Evolutionary conservation across 2,888 invertebrate genomes (phyloP).

Genomic region (Leucophora obtusa): DNA sequence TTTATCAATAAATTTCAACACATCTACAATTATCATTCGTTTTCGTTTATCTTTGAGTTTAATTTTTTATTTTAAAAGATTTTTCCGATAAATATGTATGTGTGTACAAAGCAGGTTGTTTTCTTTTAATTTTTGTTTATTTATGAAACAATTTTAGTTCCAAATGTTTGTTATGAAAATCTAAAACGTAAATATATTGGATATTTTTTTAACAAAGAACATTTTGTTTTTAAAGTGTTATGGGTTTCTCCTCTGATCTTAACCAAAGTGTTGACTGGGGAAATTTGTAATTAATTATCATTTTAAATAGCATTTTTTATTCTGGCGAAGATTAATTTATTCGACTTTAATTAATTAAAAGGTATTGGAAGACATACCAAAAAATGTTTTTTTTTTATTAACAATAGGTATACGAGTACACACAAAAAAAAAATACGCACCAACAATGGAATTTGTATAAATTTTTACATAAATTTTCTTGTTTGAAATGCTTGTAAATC

Average conservation of each 20-base stretch:
- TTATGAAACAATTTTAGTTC: constrained; percentile 32
- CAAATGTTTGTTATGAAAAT: constrained; percentile 25
- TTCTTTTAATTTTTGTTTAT: constrained; percentile 14
- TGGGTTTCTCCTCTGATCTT: background rate
- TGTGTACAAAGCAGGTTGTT: background rate
- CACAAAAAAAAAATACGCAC: too few species aligned
- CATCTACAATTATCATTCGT: background rate
- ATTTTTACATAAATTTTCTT: too few species aligned
- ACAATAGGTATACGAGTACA: too few species aligned
- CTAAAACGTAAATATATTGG: background rate
- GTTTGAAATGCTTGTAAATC: too few species aligned
- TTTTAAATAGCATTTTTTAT: background rate
- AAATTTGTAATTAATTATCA: background rate
- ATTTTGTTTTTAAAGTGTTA: background rate
- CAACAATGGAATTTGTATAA: too few species aligned
- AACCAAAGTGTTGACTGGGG: background rate
- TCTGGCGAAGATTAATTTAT: background rate
- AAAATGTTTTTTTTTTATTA: too few species aligned
- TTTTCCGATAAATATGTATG: background rate
- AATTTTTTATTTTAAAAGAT: constrained; percentile 5
- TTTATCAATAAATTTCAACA: constrained; percentile 29
- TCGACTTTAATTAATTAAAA: background rate
- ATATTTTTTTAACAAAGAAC: background rate
- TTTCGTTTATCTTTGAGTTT: background rate
- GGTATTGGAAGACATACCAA: too few species aligned